Conservation (phyloP, 2,888 invertebrate species). For the Hofmannophila pseudospretella region DNA sequence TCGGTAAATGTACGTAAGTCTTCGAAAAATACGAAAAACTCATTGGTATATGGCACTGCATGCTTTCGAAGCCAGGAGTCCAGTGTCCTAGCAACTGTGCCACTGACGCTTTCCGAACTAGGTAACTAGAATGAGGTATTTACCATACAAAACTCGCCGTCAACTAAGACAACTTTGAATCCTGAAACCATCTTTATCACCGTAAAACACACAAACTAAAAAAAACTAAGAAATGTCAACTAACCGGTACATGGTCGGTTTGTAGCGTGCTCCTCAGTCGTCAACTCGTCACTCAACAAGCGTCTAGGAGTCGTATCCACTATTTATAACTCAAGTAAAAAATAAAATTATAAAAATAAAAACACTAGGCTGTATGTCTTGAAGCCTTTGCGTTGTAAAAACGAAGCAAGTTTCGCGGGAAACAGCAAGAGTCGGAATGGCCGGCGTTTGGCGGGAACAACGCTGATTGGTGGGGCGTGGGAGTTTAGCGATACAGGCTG, state of each 20-base stretch:
- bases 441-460: background rate
- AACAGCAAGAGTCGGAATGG: background rate
- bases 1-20: too few species aligned
- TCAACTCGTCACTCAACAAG: conserved; percentile 22
- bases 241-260: conserved; percentile 70
- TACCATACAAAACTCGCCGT: too few species aligned
- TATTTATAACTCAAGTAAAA: conserved; percentile 54
- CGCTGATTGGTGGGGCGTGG: background rate
- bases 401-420: background rate
- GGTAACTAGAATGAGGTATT: too few species aligned
- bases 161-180: too few species aligned
- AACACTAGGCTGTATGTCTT: background rate
- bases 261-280: conserved; percentile 24
- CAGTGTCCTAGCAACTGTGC: too few species aligned
- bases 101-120: too few species aligned
- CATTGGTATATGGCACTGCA: too few species aligned
- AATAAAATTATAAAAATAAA: conserved; percentile 27
- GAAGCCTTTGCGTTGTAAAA: background rate
- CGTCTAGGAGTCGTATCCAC: conserved; percentile 36
- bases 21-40: too few species aligned
- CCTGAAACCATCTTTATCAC: too few species aligned
- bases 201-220: conserved; percentile 22
- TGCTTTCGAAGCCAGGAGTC: too few species aligned
- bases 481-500: background rate
- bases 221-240: conserved; percentile 29